A percentile compares a stretch with the other conserved stretches of the same genome.
Conservation (phyloP, 2,888 invertebrate species). For the Megaustenia siamemsis region DNA sequence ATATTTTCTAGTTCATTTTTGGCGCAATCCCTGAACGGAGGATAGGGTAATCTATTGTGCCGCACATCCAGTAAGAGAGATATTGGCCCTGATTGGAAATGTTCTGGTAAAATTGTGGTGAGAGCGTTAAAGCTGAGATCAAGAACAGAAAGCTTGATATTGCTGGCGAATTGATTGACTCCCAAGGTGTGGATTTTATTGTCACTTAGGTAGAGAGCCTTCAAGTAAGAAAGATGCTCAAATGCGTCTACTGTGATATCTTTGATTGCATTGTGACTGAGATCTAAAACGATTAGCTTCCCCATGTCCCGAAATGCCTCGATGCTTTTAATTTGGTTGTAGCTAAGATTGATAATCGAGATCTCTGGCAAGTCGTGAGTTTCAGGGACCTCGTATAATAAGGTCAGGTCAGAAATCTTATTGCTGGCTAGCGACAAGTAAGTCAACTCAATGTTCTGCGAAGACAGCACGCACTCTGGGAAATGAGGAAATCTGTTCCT, state of each 20-base stretch:
- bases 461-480: constrained; percentile 39
- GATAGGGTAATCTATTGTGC: constrained; percentile 44
- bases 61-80: constrained; percentile 48
- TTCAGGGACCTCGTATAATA: neutral
- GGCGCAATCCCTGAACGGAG: constrained; percentile 37
- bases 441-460: neutral
- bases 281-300: constrained; percentile 34
- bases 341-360: constrained; percentile 42
- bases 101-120: constrained; percentile 8
- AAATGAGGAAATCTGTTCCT: constrained; percentile 35
- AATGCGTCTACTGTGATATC: constrained; percentile 40
- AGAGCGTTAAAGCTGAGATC: constrained; percentile 51
- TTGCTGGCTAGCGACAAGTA: constrained; percentile 44
- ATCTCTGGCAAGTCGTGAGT: neutral
- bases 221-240: constrained; percentile 11
- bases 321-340: constrained; percentile 37
- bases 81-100: neutral
- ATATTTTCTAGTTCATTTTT: neutral
- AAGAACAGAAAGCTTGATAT: constrained; percentile 25
- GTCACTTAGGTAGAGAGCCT: constrained; percentile 42
- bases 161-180: constrained; percentile 10
- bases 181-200: constrained; percentile 44
- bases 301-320: constrained; percentile 23
- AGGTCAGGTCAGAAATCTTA: constrained; percentile 18
- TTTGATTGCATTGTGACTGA: constrained; percentile 50